phyloP scores from a whole-genome alignment of 1,140 invertebrate genomes.

The Papilio machaon region DNA sequence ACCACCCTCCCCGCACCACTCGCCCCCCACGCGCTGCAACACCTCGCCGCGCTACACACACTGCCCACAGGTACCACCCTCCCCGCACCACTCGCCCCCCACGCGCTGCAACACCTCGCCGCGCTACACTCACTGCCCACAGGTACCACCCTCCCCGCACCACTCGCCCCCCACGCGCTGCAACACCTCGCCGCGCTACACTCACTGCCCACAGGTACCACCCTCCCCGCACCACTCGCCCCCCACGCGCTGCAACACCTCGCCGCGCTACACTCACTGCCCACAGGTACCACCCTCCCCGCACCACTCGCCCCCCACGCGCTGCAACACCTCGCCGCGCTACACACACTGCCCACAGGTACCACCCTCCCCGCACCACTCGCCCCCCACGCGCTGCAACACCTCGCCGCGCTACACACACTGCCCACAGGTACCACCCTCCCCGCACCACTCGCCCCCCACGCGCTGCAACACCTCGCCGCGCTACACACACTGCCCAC shows the following conservation, averaged over 20 bases:
- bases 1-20: constrained; percentile 44
- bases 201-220: constrained; percentile 34
- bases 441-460: constrained; percentile 46
- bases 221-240: no score
- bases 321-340: constrained; percentile 79
- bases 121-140: no score
- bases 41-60: constrained; percentile 60
- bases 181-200: constrained; percentile 74
- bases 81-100: no score
- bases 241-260: no score
- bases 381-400: no score
- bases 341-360: constrained; percentile 45
- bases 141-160: constrained; percentile 45
- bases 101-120: no score
- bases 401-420: no score
- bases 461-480: constrained; percentile 82
- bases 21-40: constrained; percentile 79
- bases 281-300: constrained; percentile 47
- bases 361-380: no score
- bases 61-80: constrained; percentile 31
- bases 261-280: no score
- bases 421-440: no score
- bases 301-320: constrained; percentile 55
- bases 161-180: constrained; percentile 70
- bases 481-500: constrained; percentile 46